Base-by-base conservation (phyloP, 1,140 invertebrate genomes). In the Anastrepha ludens region DNA sequence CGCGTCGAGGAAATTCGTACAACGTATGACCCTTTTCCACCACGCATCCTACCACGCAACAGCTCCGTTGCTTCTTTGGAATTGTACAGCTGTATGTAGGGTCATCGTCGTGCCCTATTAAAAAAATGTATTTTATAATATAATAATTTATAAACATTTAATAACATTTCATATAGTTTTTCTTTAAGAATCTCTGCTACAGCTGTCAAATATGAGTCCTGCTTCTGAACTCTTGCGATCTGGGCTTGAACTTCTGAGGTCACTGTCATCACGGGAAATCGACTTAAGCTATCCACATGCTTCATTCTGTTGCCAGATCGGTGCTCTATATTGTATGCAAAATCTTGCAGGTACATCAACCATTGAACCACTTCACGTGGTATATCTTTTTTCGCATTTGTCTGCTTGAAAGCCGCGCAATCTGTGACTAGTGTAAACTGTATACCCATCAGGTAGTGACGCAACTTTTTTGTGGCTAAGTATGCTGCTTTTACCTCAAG, bases 311-410 rank as follows among this genome's bases (percentile, higher is more conserved):
- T 41, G 7, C 29, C 91, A 41, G 89, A 87, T 88, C 93, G 90
- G 89, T 94, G 93, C 55, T 90, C 86, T 70, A 94, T 90, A 17
- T 93, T 90, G 87, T 93, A 93, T 15, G 91, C 9, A 78, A 87
- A 87, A 78, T 93, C 91, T 88, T 94, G 92, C 67, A 94, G 88
- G 88, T 89, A 91, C 0, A 91, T 90, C 91, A 92, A 92, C 93
- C 93, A 94, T 8, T 91, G 88, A 1, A 41, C 58, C 17, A 88
- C 88, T 90, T 86, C 50, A 3, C 67, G 17, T 47, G 91, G 89
- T 8, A 93, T 47, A 87, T 94, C 93, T 88, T 92, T 93, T 89
- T 93, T 93, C 7, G 70, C 88, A 86, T 91, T 88, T 41, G 93
- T 92, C 4, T 90, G 88, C 58, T 92, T 92, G 0, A 94, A 86